A percentile compares a stretch with the other conserved stretches of the same genome.
Evolutionary conservation across 2,888 invertebrate genomes (phyloP).

Genomic region (Chironomus riparius): DNA sequence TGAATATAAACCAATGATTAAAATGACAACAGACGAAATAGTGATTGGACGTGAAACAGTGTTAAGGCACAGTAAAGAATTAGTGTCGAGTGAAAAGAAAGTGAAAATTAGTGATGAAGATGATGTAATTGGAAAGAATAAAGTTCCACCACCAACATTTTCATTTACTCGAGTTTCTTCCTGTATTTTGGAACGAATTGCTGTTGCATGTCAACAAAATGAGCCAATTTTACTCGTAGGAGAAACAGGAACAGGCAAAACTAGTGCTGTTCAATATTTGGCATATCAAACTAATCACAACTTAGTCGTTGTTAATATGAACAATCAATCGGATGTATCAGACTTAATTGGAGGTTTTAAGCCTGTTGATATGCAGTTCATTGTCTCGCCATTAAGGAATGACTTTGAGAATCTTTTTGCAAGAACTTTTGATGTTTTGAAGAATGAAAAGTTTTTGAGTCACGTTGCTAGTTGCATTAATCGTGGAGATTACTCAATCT

Average conservation of each 20-base stretch:
- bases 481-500: constrained; percentile 58
- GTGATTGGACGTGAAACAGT: constrained; percentile 59
- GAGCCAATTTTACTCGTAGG: constrained; percentile 94
- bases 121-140: constrained; percentile 42
- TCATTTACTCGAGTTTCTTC: constrained; percentile 76
- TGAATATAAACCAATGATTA: constrained; percentile 68
- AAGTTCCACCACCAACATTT: constrained; percentile 48
- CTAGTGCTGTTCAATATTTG: constrained; percentile 86
- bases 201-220: constrained; percentile 67
- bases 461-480: constrained; percentile 71
- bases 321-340: constrained; percentile 94
- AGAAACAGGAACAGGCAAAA: constrained; percentile 98
- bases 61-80: constrained; percentile 35
- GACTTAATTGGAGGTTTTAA: constrained; percentile 96
- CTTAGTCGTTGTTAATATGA: constrained; percentile 93
- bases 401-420: constrained; percentile 78
- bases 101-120: constrained; percentile 32
- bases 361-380: constrained; percentile 81
- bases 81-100: constrained; percentile 19
- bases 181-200: constrained; percentile 77
- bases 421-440: constrained; percentile 62
- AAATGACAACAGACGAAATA: constrained; percentile 49
- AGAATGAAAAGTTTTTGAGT: constrained; percentile 73
- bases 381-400: constrained; percentile 69
- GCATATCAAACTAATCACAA: constrained; percentile 75